phyloP scores from a whole-genome alignment of 2,888 invertebrate genomes.

The Yponomeuta plumbellus region DNA sequence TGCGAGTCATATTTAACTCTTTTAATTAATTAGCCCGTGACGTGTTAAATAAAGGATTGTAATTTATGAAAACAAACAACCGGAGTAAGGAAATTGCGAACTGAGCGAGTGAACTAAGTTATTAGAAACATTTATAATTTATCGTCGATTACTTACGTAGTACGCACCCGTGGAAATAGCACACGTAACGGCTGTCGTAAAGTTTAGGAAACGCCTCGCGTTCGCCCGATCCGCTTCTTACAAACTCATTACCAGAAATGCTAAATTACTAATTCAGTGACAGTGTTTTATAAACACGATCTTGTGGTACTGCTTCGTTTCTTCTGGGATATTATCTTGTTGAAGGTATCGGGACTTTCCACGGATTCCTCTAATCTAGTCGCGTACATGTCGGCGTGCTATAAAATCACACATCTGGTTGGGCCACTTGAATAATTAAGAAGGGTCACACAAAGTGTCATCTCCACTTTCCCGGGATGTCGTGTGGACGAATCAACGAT shows the following conservation, averaged over 20 bases:
- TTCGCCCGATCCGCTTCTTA: constrained; percentile 21
- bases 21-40: constrained; percentile 10
- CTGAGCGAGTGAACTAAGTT: constrained; percentile 29
- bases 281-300: constrained; percentile 7
- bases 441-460: constrained; percentile 46
- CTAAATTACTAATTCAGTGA: constrained; percentile 20
- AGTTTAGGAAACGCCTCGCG: constrained; percentile 38
- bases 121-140: constrained; percentile 42
- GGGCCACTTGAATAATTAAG: constrained; percentile 50
- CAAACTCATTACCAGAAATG: constrained; percentile 20
- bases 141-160: constrained; percentile 35
- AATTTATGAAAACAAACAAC: constrained; percentile 7
- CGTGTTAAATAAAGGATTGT: constrained; percentile 11
- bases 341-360: not conserved
- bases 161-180: constrained; percentile 39
- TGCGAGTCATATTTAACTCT: constrained; percentile 4
- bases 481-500: constrained; percentile 27
- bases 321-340: not conserved
- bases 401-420: constrained; percentile 43
- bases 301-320: not conserved
- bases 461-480: constrained; percentile 39
- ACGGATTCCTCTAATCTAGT: constrained; percentile 25
- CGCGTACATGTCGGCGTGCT: constrained; percentile 31
- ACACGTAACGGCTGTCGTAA: constrained; percentile 40
- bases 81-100: not conserved